These are phyloP conservation scores for Anguilla marmorata DNA, from an alignment of 2,797 vertebrate species.

Conservation along the genomic window DNA sequence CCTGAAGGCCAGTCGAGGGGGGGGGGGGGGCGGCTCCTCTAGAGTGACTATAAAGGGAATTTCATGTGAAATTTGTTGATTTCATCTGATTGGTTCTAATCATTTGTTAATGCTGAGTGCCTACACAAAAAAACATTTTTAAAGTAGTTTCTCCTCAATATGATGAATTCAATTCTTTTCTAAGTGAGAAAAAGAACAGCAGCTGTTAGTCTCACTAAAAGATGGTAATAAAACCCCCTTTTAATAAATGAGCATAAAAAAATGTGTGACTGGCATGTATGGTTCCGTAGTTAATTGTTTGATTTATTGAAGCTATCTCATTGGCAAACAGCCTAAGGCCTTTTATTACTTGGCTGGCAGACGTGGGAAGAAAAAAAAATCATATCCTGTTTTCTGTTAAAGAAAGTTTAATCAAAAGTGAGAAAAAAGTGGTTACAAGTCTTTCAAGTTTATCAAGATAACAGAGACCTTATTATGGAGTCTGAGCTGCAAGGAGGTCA, in stretches of 20 bases:
- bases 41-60: too few relatives aligned
- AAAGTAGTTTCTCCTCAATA: background rate
- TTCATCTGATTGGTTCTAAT: too few relatives aligned
- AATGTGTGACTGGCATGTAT: background rate
- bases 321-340: background rate
- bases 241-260: background rate
- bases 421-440: background rate
- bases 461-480: slow-evolving; percentile 2
- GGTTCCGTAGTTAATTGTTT: background rate
- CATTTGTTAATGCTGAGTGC: background rate
- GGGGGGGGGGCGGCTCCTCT: too few relatives aligned
- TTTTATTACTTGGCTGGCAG: background rate
- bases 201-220: background rate
- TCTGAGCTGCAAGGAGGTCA: background rate
- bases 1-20: background rate
- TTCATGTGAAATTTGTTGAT: too few relatives aligned
- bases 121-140: background rate
- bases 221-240: background rate
- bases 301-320: background rate
- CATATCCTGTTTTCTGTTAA: background rate
- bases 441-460: slow-evolving; percentile 3
- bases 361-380: background rate
- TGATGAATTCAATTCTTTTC: background rate
- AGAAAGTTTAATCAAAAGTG: background rate
- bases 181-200: background rate